Evolutionary conservation across 53 echinoderm and acorn worm species (phyloP), one percentile per base, ranked within the genome.

Genomic region (Zoroaster sp.): DNA sequence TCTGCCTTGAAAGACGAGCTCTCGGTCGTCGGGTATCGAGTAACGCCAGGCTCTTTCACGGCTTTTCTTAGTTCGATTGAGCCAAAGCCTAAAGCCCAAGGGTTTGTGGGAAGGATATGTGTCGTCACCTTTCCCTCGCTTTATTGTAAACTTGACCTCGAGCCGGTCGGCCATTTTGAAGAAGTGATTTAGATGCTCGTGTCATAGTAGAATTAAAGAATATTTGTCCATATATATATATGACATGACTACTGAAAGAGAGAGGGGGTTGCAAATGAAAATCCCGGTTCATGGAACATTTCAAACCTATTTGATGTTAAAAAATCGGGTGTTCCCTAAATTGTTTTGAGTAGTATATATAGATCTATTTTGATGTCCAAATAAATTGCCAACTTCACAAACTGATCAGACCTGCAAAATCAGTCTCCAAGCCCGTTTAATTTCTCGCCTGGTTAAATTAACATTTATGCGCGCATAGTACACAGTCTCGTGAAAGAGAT

Each of bases 31-130:
- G 85, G 85, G 71, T 85, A 85, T 85, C 85, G 71, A 45, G 35
- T 85, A 47, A 70, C 85, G 34, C 41, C 30, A 33, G 85, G 71
- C 70, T 85, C 85, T 85, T 71, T 85, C 51, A 69, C 45, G 70
- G 70, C 37, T 51, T 69, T 70, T 59, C 42, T 36, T 70, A 28
- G 25, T 21, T 25, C 71, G 49, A 71, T 51, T 85, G 85, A 71
- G 71, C 85, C 85, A 28, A 34, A 11, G 69, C 69, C 35, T 40
- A 21, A 69, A 51, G 33, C 85, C 70, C 85, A 71, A 21, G 85
- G 85, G 85, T 46, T 85, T 46, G 15, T 85, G 85, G 85, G 85
- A 85, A 85, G 85, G 85, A 85, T 85, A 44, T 71, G 71, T 85
- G 85, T 85, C 85, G 70, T 71, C 85, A 85, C 85, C 72, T 49